These are phyloP conservation scores for Centropus bengalensis DNA, from an alignment of 2,113 vertebrate genomes.

Conservation along the genomic window DNA sequence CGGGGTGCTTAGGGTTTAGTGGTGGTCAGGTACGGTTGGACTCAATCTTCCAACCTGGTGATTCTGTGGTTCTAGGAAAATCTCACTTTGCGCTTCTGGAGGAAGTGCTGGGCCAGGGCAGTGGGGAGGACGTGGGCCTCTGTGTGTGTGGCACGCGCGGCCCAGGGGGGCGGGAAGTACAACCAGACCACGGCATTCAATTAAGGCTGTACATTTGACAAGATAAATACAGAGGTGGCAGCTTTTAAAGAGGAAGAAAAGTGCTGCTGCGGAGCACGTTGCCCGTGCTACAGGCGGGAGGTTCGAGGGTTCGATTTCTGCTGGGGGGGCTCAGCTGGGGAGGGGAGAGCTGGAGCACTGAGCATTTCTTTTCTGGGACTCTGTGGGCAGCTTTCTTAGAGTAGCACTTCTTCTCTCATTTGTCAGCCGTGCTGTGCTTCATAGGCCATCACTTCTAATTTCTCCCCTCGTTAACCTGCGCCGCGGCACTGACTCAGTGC, in stretches of 20 bases:
- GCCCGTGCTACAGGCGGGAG: background rate
- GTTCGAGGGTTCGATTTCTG: background rate
- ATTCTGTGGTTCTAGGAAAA: background rate
- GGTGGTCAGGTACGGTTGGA: no score
- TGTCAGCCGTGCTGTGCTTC: background rate
- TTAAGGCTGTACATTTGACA: background rate
- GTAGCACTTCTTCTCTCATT: background rate
- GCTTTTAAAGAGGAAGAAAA: background rate
- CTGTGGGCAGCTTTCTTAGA: conserved; percentile 12
- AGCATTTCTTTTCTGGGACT: background rate
- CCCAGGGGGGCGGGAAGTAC: background rate
- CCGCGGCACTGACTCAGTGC: conserved; percentile 48
- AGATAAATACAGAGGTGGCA: background rate
- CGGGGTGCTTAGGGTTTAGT: no score
- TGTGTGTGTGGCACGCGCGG: rapidly evolving
- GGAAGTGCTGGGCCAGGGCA: background rate
- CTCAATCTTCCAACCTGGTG: no score
- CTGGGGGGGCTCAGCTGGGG: background rate
- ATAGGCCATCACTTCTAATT: background rate
- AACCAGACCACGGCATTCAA: background rate
- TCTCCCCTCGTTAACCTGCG: background rate
- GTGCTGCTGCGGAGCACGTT: rapidly evolving
- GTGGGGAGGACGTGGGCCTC: background rate
- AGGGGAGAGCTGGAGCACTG: background rate
- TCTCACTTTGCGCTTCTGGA: background rate